A percentile compares a stretch with the other conserved stretches of the same genome.
These are phyloP conservation scores for Empis livida DNA, from an alignment of 2,888 invertebrate genomes.

Conservation along the genomic window DNA sequence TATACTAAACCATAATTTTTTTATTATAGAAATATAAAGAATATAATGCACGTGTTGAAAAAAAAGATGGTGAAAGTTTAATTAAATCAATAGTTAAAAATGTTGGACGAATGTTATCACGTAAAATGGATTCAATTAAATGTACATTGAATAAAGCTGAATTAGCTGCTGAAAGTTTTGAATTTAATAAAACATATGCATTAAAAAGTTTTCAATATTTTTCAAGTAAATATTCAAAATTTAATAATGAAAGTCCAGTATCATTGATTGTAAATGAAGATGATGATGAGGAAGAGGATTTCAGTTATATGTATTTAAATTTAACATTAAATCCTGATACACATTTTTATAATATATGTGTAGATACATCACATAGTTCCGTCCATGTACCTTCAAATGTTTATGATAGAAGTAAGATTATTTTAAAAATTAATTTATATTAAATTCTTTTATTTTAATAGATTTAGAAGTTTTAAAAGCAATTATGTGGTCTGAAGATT, in stretches of 20 bases:
- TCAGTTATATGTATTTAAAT: constrained; percentile 37
- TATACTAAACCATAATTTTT: constrained; percentile 2
- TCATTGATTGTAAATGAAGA: background rate
- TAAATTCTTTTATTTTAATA: constrained; percentile 12
- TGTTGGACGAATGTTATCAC: constrained; percentile 71
- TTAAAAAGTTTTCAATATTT: constrained; percentile 44
- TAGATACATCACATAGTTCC: constrained; percentile 68
- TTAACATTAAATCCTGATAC: constrained; percentile 55
- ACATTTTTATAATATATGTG: constrained; percentile 73
- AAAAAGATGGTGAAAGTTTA: constrained; percentile 65
- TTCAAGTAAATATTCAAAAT: constrained; percentile 66
- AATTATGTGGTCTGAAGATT: constrained; percentile 81
- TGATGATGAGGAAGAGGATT: background rate
- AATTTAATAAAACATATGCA: constrained; percentile 35
- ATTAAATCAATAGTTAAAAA: constrained; percentile 67
- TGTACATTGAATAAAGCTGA: constrained; percentile 70
- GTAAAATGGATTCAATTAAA: constrained; percentile 82
- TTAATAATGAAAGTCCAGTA: constrained; percentile 16
- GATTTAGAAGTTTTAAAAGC: constrained; percentile 50
- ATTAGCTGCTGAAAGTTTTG: constrained; percentile 48
- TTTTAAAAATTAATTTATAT: background rate
- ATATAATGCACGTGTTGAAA: constrained; percentile 64
- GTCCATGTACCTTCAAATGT: constrained; percentile 93
- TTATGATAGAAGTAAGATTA: constrained; percentile 57
- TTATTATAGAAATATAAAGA: constrained; percentile 58